Evolutionary conservation across 2,888 invertebrate genomes (phyloP), one percentile per base, ranked within the genome.

Genomic region (Temnothorax rugatulus): DNA sequence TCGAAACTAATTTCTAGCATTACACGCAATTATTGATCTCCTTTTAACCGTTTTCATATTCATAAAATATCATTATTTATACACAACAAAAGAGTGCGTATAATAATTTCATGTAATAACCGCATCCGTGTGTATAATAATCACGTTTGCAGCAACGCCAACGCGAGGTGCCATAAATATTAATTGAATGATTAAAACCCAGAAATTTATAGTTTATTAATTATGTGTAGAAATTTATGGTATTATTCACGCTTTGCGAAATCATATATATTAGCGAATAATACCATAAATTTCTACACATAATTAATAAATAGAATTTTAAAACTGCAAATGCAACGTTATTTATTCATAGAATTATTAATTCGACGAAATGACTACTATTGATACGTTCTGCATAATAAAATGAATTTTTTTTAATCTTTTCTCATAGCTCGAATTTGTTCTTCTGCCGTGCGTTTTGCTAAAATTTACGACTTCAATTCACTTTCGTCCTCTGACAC

Each of bases 401-500:
- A 44, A 61, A 25, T 21, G 13, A 52, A 2, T 7, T 21, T 8
- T 29, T 4, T 2, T 29, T 3, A 0, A 34, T 21, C n/a, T 29
- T 54, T 29, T 41, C 25, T 41, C 68, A 1, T 2, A 9, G 18
- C 9, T 29, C 52, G n/a, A 29, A 21, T 66, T 76, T 25, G 25
- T 25, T 34, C 64, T 0, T 64, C 18, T 5, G 11, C 8, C 25
- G 1, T 18, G 2, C 52, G n/a, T 76, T 66, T 21, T 11, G 44
- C 21, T 13, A 44, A 73, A 57, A 74, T 74, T 50, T 13, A 59
- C 21, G 29, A 74, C 25, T 82, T 68, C n/a, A 73, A 68, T 75
- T 86, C 79, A 77, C 71, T 84, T 79, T 84, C 50, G 87, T 81
- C 63, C 52, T 52, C 64, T 61, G 52, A 83, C 82, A 66, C 61